Evolutionary conservation across 1,140 invertebrate species (phyloP), one percentile per base, ranked within the genome.

Genomic region (Chironomus striatipennis): DNA sequence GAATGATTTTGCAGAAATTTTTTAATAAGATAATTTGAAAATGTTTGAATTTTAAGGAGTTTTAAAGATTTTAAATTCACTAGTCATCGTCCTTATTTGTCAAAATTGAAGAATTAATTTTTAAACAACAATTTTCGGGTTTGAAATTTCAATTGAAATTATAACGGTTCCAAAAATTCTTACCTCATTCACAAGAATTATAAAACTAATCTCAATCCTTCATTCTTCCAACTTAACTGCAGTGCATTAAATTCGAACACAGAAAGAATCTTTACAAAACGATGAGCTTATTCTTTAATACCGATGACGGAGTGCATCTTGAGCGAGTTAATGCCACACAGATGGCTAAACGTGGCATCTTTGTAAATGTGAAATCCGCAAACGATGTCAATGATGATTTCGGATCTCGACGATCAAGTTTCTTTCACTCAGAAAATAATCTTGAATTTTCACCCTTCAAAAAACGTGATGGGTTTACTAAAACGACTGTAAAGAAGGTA

Each of bases 301-400:
- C n/a, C 2, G 64, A 67, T 20, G 64, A 67, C 64, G 64, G 64
- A 67, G 15, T 67, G 64, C 64, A 67, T 67, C 64, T 67, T 20
- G 64, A 67, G n/a, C 64, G 64, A 67, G n/a, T 67, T 67, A 67
- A 67, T 67, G 64, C 64, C n/a, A 20, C n/a, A 67, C 64, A 67
- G 64, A 67, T 67, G 64, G 64, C n/a, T 17, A 67, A 67, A 67
- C 64, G 64, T 67, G 64, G 64, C 17, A 67, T 67, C n/a, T 67
- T 67, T 67, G 18, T 67, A 17, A 67, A 67, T 67, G 64, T 67
- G 17, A 67, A 67, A 67, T 8, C 64, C n/a, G 64, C 18, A 20
- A 20, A 17, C 3, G 18, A 67, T 20, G 64, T 15, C n/a, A 15
- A 67, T 17, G 64, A n/a, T 17, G 18, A n/a, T 15, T 17, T 67